Conservation (phyloP, 2,888 invertebrate genomes). For the Mallateleia sp. region DNA sequence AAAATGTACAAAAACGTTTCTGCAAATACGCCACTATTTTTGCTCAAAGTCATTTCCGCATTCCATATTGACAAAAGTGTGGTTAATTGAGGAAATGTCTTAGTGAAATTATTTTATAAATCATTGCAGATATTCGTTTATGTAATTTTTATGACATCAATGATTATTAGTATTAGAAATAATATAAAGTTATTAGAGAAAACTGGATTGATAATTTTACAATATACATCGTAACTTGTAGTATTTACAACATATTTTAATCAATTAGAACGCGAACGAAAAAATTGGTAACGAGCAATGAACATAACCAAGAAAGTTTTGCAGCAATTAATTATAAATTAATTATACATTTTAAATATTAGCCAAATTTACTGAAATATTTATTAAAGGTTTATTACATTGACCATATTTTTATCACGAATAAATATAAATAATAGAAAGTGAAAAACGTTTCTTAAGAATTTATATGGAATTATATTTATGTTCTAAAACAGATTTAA, state of each 20-base stretch:
- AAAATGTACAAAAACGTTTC: conserved; percentile 9
- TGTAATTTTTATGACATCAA: conserved; percentile 24
- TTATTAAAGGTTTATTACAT: no score
- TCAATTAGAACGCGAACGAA: not conserved
- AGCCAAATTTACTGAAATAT: no score
- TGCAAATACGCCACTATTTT: conserved; percentile 16
- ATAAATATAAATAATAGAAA: no score
- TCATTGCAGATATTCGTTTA: conserved; percentile 11
- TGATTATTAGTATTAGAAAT: conserved; percentile 18
- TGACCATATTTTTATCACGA: no score
- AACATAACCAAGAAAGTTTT: no score
- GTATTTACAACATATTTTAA: not conserved
- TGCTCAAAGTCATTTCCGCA: conserved; percentile 21
- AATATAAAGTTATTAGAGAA: conserved; percentile 3
- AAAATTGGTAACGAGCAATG: not conserved
- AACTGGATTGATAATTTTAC: not conserved
- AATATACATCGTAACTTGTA: not conserved
- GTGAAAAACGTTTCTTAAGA: no score
- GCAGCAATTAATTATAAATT: no score
- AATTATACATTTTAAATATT: no score
- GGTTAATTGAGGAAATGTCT: conserved; percentile 41
- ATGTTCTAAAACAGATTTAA: no score
- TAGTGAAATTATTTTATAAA: conserved; percentile 38
- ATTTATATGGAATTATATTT: no score
- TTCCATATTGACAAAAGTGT: conserved; percentile 37